Percentiles rank a stretch among this genome's conserved stretches.
Evolutionary conservation across 2,888 invertebrate genomes (phyloP).

Genomic region (Diarsia rubi): DNA sequence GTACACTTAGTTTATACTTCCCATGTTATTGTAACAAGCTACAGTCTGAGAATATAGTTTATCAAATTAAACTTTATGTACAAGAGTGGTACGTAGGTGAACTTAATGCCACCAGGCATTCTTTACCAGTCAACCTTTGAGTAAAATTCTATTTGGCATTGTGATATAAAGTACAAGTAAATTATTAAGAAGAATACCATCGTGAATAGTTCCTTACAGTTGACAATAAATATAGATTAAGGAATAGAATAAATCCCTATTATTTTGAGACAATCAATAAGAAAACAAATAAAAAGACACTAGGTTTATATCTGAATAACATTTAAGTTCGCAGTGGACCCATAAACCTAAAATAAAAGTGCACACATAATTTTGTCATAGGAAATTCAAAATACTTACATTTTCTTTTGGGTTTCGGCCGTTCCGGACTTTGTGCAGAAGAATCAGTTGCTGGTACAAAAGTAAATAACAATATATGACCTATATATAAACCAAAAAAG

Average conservation of each 20-base stretch:
- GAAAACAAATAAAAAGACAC: not conserved
- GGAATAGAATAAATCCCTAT: not conserved
- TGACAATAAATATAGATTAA: not conserved
- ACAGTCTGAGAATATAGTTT: not conserved
- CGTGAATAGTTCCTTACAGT: not conserved
- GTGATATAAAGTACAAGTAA: too few relatives aligned
- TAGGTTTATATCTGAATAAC: not conserved
- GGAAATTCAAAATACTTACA: slow-evolving; percentile 69
- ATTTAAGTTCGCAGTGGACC: not conserved
- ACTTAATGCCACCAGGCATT: too few relatives aligned
- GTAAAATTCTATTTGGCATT: too few relatives aligned
- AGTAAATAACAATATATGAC: not conserved
- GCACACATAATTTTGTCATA: too few relatives aligned
- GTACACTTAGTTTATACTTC: not conserved
- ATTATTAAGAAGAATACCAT: too few relatives aligned
- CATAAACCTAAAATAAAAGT: not conserved
- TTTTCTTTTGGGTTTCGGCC: slow-evolving; percentile 80
- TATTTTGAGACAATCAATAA: not conserved
- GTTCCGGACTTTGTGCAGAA: slow-evolving; percentile 77
- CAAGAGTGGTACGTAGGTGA: too few relatives aligned
- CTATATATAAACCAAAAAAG: slow-evolving; percentile 3
- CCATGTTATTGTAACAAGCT: not conserved
- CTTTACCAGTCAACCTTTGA: too few relatives aligned
- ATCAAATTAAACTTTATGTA: too few relatives aligned
- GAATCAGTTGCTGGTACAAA: slow-evolving; percentile 74